Conservation (phyloP, 2,888 invertebrate genomes). For the Axea sp. region DNA sequence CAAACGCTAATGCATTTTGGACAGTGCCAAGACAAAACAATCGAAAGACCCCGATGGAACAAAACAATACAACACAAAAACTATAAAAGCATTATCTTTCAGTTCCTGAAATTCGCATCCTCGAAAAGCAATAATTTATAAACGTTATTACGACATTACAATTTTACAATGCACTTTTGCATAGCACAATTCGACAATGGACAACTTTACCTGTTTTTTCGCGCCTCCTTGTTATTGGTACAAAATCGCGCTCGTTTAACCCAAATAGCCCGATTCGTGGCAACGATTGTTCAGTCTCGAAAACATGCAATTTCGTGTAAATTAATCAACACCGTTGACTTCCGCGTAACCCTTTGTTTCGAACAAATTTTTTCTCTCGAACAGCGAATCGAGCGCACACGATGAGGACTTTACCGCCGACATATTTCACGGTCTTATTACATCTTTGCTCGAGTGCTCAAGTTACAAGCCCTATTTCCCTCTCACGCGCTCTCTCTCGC, state of each 20-base stretch:
- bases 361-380: conserved; percentile 41
- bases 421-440: conserved; percentile 60
- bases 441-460: conserved; percentile 53
- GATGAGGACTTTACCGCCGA: conserved; percentile 37
- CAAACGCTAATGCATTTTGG: too few relatives aligned
- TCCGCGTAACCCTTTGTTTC: conserved; percentile 39
- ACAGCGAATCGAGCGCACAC: conserved; percentile 35
- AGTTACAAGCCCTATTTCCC: conserved; percentile 37
- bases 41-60: too few relatives aligned
- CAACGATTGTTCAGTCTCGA: conserved; percentile 20
- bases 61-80: too few relatives aligned
- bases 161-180: too few relatives aligned
- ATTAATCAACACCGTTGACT: conserved; percentile 48
- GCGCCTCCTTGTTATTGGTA: neutral
- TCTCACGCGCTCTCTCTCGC: neutral
- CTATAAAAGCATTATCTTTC: too few relatives aligned
- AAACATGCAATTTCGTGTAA: conserved; percentile 34
- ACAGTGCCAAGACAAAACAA: too few relatives aligned
- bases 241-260: conserved; percentile 18
- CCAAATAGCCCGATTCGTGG: conserved; percentile 19
- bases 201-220: too few relatives aligned
- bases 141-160: too few relatives aligned
- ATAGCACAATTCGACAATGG: too few relatives aligned
- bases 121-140: too few relatives aligned
- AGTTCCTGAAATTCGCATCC: too few relatives aligned